Evolutionary conservation across 2,113 vertebrate genomes (phyloP).

Genomic region (Brachypteracias leptosomus): DNA sequence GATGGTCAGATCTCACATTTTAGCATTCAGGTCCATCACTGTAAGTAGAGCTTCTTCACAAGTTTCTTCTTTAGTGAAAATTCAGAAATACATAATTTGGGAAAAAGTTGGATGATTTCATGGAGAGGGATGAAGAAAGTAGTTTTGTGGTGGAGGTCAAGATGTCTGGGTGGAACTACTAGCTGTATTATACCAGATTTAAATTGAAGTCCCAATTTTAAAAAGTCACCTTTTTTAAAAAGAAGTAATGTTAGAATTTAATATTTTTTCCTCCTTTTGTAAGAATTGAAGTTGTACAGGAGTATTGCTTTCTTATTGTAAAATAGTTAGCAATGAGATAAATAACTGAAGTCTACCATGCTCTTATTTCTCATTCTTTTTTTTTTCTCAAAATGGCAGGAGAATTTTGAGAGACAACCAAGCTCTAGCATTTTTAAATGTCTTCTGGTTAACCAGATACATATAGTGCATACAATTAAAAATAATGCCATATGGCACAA

Average conservation of each 20-base stretch:
- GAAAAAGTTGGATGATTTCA: neutral
- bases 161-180: neutral
- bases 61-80: neutral
- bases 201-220: neutral
- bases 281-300: neutral
- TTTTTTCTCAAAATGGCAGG: neutral
- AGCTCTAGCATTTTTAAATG: neutral
- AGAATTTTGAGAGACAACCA: neutral
- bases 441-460: neutral
- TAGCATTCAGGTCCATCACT: neutral
- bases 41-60: neutral
- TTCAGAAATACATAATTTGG: neutral
- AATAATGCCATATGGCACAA: neutral
- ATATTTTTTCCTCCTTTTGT: neutral
- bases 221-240: neutral
- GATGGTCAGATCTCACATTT: neutral
- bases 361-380: neutral
- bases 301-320: neutral
- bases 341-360: neutral
- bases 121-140: neutral
- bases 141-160: neutral
- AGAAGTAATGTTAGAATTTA: neutral
- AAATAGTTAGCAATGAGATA: neutral
- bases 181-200: neutral
- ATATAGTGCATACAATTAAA: neutral